Conservation (phyloP, 2,113 vertebrate genomes). For the Cyphomyrus discorhynchus region DNA sequence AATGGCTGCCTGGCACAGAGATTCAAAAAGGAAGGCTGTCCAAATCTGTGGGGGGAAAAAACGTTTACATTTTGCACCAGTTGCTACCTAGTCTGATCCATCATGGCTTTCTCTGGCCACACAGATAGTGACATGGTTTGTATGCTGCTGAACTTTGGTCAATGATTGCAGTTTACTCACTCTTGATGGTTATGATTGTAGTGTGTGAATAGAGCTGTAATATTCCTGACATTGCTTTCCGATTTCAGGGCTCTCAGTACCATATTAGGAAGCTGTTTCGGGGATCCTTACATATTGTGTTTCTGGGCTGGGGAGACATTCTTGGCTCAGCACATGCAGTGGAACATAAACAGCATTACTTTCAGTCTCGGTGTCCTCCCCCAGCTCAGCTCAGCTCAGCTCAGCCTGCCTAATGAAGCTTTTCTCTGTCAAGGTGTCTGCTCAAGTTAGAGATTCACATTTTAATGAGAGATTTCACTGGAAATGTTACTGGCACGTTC, state of each 20-base stretch:
- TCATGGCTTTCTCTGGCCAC: not conserved
- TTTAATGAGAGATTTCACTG: slow-evolving; percentile 21
- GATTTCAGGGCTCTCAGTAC: not conserved
- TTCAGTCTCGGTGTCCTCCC: not conserved
- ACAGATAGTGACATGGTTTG: not conserved
- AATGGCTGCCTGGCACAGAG: not conserved
- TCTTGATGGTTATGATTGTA: not conserved
- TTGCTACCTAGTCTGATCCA: not conserved
- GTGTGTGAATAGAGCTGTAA: not conserved
- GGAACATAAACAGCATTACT: not conserved
- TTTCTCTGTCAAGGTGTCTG: slow-evolving; percentile 13
- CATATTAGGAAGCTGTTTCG: slow-evolving; percentile 5
- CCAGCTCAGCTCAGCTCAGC: not conserved
- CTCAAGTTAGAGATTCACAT: not conserved
- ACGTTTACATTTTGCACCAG: not conserved
- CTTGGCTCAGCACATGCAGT: not conserved
- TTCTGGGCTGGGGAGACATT: slow-evolving; percentile 1
- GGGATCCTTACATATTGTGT: not conserved
- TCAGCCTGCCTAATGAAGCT: not conserved
- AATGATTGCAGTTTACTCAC: not conserved
- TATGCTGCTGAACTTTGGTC: not conserved
- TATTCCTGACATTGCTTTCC: not conserved
- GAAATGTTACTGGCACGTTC: slow-evolving; percentile 10
- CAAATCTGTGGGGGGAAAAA: not conserved
- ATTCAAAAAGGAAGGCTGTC: not conserved